Percentiles rank a stretch among this genome's conserved stretches.
Conservation (phyloP, 2,888 invertebrate genomes). For the Phengaris arion region DNA sequence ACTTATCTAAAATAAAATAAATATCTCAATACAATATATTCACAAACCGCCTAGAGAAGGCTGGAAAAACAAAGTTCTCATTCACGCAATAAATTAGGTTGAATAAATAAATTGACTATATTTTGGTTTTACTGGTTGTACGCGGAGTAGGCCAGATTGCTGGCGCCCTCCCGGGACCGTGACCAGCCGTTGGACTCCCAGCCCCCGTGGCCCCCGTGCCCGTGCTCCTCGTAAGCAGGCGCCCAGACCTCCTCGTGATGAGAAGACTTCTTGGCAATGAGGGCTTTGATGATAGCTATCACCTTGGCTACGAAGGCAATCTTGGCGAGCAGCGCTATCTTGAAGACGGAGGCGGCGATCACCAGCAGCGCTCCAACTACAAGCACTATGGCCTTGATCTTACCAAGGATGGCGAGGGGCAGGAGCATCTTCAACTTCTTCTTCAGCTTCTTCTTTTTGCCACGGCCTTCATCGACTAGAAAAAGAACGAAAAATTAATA, state of each 20-base stretch:
- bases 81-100: constrained; percentile 52
- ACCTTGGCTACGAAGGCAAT: constrained; percentile 81
- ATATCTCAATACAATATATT: constrained; percentile 40
- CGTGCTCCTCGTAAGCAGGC: constrained; percentile 55
- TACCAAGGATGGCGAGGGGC: constrained; percentile 81
- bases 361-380: constrained; percentile 82
- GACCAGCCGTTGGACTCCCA: constrained; percentile 70
- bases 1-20: not conserved
- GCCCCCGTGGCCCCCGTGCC: constrained; percentile 44
- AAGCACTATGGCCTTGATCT: constrained; percentile 83
- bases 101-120: constrained; percentile 42
- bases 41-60: constrained; percentile 63
- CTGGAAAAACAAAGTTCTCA: constrained; percentile 40
- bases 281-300: constrained; percentile 60
- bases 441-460: constrained; percentile 85
- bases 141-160: constrained; percentile 65
- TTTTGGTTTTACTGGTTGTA: constrained; percentile 57
- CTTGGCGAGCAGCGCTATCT: constrained; percentile 87
- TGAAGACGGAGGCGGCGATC: constrained; percentile 84
- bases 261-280: constrained; percentile 63
- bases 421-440: constrained; percentile 69
- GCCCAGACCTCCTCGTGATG: constrained; percentile 56
- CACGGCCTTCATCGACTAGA: constrained; percentile 65
- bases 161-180: constrained; percentile 63
- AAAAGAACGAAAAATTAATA: not conserved